These are phyloP conservation scores for Cylindroiulus punctatus DNA, from an alignment of 2,888 invertebrate species.

Conservation along the genomic window DNA sequence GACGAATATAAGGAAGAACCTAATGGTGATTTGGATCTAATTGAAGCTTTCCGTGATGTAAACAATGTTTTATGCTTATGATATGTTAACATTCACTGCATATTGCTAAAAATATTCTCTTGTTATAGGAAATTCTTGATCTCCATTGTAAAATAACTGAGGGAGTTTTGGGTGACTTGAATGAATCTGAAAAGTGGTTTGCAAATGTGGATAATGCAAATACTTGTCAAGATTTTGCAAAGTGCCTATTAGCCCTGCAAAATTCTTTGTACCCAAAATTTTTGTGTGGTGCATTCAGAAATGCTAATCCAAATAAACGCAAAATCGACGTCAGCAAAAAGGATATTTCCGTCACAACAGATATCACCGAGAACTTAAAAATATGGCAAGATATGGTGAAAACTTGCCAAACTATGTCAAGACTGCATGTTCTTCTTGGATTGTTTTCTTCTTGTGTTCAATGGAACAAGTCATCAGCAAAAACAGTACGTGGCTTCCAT, in stretches of 20 bases:
- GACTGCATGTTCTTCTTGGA: constrained; percentile 10
- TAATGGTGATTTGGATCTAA: constrained; percentile 19
- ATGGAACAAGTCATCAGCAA: constrained; percentile 25
- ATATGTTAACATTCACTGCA: not conserved
- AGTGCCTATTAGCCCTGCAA: not conserved
- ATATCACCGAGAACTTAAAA: not conserved
- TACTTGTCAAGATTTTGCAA: constrained; percentile 3
- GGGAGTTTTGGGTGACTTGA: not conserved
- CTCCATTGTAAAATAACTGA: not conserved
- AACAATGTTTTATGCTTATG: not conserved
- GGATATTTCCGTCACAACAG: no score
- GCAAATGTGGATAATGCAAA: constrained; percentile 39
- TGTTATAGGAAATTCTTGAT: constrained; percentile 14
- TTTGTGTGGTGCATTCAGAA: not conserved
- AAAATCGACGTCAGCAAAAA: not conserved
- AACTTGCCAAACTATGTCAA: not conserved
- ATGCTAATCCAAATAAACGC: not conserved
- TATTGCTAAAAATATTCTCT: not conserved
- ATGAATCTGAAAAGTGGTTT: not conserved
- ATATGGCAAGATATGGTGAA: constrained; percentile 20
- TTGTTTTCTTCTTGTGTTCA: constrained; percentile 5
- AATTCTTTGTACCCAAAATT: constrained; percentile 21
- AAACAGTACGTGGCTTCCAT: not conserved
- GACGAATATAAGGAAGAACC: not conserved
- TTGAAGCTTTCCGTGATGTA: constrained; percentile 47